Conservation (phyloP, 2,797 vertebrate genomes). For the Apogon talboti region DNA sequence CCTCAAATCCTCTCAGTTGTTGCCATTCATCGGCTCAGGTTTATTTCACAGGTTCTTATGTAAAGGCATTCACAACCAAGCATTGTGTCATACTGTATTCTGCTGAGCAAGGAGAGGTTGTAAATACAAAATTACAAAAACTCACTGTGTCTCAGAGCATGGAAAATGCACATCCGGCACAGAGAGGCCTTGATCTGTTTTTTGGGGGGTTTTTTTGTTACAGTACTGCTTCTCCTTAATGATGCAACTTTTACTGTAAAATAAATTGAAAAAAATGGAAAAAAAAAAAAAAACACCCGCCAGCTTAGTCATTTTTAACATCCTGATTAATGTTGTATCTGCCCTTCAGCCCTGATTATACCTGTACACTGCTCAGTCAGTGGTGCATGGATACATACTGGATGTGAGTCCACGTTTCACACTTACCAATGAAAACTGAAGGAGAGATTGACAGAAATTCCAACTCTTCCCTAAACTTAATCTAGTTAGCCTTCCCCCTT, state of each 20-base stretch:
- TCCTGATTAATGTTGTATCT: slow-evolving; percentile 2
- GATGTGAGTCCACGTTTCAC: slow-evolving; percentile 8
- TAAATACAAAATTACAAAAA: slow-evolving; percentile 47
- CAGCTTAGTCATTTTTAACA: slow-evolving; percentile 18
- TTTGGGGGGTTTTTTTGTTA: no score
- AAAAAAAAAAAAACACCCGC: background rate
- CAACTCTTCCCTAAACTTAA: slow-evolving; percentile 26
- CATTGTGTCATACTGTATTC: slow-evolving; percentile 62
- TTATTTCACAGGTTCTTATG: slow-evolving; percentile 63
- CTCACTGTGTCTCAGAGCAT: slow-evolving; percentile 11
- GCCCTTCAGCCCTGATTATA: background rate
- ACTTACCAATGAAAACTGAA: slow-evolving; percentile 32
- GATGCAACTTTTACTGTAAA: slow-evolving; percentile 9
- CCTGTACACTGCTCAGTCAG: background rate
- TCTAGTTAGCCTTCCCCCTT: slow-evolving; percentile 32
- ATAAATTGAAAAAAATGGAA: background rate
- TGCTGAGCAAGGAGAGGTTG: slow-evolving; percentile 58
- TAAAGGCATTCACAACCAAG: slow-evolving; percentile 57
- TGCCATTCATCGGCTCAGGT: slow-evolving; percentile 53
- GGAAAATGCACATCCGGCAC: slow-evolving; percentile 28
- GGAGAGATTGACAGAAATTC: slow-evolving; percentile 39
- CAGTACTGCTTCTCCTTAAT: slow-evolving; percentile 16
- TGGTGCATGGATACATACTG: background rate
- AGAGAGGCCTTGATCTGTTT: slow-evolving; percentile 36
- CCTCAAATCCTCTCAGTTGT: slow-evolving; percentile 56